phyloP scores from a whole-genome alignment of 2,888 invertebrate species.

The Drosophila atripex region DNA sequence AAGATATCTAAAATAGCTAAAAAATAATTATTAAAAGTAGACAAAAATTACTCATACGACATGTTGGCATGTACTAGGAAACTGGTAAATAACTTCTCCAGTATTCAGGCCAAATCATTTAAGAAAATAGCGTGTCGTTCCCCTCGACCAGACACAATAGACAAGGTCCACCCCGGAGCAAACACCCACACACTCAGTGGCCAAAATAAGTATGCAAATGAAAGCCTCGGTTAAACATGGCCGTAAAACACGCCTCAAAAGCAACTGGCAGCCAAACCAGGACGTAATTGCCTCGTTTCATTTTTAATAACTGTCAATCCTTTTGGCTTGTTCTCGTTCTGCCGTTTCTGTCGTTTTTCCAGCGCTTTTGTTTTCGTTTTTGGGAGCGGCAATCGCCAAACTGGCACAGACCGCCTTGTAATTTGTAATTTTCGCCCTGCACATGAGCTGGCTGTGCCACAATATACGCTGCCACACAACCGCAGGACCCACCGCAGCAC shows the following conservation, averaged over 20 bases:
- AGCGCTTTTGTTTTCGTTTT: neutral
- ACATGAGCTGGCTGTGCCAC: slow-evolving; percentile 12
- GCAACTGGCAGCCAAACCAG: slow-evolving; percentile 56
- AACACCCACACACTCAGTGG: slow-evolving; percentile 10
- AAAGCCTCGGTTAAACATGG: slow-evolving; percentile 68
- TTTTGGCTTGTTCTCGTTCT: slow-evolving; percentile 45
- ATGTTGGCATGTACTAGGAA: no score
- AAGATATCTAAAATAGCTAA: no score
- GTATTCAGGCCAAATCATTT: no score
- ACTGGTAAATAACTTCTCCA: no score
- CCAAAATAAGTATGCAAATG: slow-evolving; percentile 49
- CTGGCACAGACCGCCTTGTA: slow-evolving; percentile 65
- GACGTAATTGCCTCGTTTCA: slow-evolving; percentile 76
- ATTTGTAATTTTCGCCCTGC: slow-evolving; percentile 50
- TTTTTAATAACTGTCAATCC: slow-evolving; percentile 79
- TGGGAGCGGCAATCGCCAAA: slow-evolving; percentile 69
- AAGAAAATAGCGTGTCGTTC: neutral
- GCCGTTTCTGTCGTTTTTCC: slow-evolving; percentile 3
- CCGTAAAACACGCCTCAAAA: slow-evolving; percentile 60
- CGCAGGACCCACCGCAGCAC: slow-evolving; percentile 41
- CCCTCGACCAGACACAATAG: neutral
- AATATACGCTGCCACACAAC: slow-evolving; percentile 23
- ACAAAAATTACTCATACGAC: no score
- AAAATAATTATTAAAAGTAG: no score
- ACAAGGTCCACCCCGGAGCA: slow-evolving; percentile 11